Percentiles rank a stretch among this genome's conserved stretches.
Evolutionary conservation across 2,888 invertebrate genomes (phyloP).

Genomic region (Altica lythri): DNA sequence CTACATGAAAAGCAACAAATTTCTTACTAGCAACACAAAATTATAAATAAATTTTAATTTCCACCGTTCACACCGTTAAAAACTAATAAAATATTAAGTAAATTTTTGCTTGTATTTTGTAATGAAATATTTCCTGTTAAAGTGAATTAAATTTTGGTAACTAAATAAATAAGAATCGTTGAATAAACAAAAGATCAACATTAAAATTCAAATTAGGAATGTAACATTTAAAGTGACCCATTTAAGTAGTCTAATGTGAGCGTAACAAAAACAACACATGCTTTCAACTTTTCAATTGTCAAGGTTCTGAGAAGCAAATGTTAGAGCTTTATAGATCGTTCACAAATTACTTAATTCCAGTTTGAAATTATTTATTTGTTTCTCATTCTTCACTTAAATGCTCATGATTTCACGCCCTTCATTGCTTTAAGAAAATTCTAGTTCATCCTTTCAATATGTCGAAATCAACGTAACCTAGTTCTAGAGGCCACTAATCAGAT

Average conservation of each 20-base stretch:
- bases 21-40: too few relatives aligned
- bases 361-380: conserved; percentile 11
- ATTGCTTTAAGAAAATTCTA: conserved; percentile 6
- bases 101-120: too few relatives aligned
- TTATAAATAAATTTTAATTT: too few relatives aligned
- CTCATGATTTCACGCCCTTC: conserved; percentile 15
- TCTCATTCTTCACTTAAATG: neutral
- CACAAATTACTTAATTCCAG: conserved; percentile 12
- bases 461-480: conserved; percentile 13
- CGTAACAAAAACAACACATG: conserved; percentile 10
- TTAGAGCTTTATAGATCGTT: conserved; percentile 2
- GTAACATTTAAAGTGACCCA: conserved; percentile 13
- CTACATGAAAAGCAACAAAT: too few relatives aligned
- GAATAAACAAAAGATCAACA: neutral
- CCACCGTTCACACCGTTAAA: too few relatives aligned
- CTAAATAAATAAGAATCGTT: too few relatives aligned
- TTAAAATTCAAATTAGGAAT: conserved; percentile 5
- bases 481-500: conserved; percentile 12
- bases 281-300: conserved; percentile 14
- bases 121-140: too few relatives aligned
- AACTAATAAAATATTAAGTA: too few relatives aligned
- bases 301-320: conserved; percentile 10
- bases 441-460: conserved; percentile 14
- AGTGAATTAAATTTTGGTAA: too few relatives aligned
- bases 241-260: conserved; percentile 14